A percentile compares a stretch with the other conserved stretches of the same genome.
phyloP scores from a whole-genome alignment of 2,797 vertebrate species.

The Craterocephalus amniculus region DNA sequence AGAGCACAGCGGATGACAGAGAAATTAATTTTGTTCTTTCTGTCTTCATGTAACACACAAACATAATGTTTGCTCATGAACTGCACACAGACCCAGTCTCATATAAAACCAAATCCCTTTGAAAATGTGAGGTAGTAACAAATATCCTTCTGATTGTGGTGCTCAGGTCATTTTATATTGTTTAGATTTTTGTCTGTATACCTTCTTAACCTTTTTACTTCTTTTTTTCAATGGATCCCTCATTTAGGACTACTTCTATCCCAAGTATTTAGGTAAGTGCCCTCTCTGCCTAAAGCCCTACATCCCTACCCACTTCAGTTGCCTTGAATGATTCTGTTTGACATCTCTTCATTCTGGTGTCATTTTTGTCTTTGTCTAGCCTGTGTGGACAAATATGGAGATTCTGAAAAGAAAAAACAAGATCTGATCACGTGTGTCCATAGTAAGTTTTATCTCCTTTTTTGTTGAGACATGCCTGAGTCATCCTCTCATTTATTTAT shows the following conservation, averaged over 20 bases:
- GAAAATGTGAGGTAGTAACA: neutral
- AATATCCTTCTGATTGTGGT: neutral
- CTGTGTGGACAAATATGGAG: conserved; percentile 88
- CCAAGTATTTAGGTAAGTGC: conserved; percentile 93
- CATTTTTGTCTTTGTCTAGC: conserved; percentile 75
- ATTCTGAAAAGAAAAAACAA: conserved; percentile 84
- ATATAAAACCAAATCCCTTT: conserved; percentile 2
- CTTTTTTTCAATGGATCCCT: conserved; percentile 33
- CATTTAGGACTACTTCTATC: conserved; percentile 94
- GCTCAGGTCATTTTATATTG: conserved; percentile 16
- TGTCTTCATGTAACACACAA: conserved; percentile 9
- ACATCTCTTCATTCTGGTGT: conserved; percentile 10
- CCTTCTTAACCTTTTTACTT: conserved; percentile 5
- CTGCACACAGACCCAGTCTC: neutral
- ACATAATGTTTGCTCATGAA: conserved; percentile 23
- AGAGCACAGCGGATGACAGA: conserved; percentile 33
- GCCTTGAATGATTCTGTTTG: conserved; percentile 17
- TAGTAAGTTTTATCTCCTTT: conserved; percentile 84
- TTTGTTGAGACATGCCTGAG: conserved; percentile 1
- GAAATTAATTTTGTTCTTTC: conserved; percentile 23
- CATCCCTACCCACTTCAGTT: neutral
- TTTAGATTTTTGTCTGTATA: conserved; percentile 27
- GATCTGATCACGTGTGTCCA: conserved; percentile 92
- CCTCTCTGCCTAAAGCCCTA: conserved; percentile 19
- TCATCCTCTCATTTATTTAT: neutral